Evolutionary conservation across 1,140 invertebrate genomes (phyloP), one percentile per base, ranked within the genome.

Genomic region (Micrasema minimum): DNA sequence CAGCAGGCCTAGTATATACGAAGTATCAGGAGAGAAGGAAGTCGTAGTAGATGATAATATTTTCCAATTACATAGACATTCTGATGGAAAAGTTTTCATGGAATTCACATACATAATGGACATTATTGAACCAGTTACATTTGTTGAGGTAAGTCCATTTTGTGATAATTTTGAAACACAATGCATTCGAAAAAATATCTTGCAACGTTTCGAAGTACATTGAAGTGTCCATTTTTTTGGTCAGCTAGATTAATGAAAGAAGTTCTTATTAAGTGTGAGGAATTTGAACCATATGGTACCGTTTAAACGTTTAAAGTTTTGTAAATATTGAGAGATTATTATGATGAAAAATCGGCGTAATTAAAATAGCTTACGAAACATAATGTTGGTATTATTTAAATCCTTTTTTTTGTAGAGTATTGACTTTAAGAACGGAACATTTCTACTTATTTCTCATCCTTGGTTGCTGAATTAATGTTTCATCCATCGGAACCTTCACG

Each of bases 31-130:
- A 9, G 51, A 67, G 18, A 67, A 61, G 35, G 50, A 74, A 41
- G 46, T 74, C 16, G 37, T 74, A 14, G 35, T 72, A 1, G 65
- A 75, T 20, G 73, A 75, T 51, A 72, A 72, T 37, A 69, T 75
- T 45, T 69, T 65, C 59, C 55, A 41, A 20, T 22, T 75, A 2
- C 73, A 75, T 23, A 43, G 66, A 31, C 73, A 75, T 26, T 59
- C 68, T 64, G 26, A 72, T 55, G 73, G 66, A 59, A 37, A 59
- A n/a, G 4, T 75, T 1, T 72, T 59, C 45, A 12, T 69, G 14
- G 73, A 75, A 14, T 67, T 67, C 14, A 50, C n/a, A 12, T 35
- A 68, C 46, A 68, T 72, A 46, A 12, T 75, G 1, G 53, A 66
- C 12, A 67, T 67, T 45, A 11, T 71, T 23, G 65, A 75, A 18